These are phyloP conservation scores for Axea sp. DNA, from an alignment of 2,888 invertebrate species.

Conservation along the genomic window DNA sequence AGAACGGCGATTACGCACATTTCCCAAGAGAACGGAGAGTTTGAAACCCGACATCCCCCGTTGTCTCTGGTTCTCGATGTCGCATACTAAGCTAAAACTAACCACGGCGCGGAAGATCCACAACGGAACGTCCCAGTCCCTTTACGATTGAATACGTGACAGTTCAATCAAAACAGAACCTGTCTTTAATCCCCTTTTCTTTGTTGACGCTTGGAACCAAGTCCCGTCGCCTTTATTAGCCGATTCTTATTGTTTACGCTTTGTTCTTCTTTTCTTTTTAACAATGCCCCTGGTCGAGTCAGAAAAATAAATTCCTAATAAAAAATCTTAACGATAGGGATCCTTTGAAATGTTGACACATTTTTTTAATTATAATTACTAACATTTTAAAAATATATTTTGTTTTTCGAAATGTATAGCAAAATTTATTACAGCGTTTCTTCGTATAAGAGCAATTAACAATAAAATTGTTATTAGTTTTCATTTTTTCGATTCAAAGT, in stretches of 20 bases:
- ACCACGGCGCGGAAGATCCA: slow-evolving; percentile 50
- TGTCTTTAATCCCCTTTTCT: slow-evolving; percentile 47
- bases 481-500: too few relatives aligned
- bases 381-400: too few relatives aligned
- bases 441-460: too few relatives aligned
- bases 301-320: slow-evolving; percentile 5
- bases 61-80: slow-evolving; percentile 7
- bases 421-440: too few relatives aligned
- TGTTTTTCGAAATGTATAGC: too few relatives aligned
- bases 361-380: too few relatives aligned
- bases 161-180: slow-evolving; percentile 55
- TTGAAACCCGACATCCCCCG: slow-evolving; percentile 63
- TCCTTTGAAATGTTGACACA: not conserved
- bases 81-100: slow-evolving; percentile 46
- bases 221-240: slow-evolving; percentile 28
- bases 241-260: slow-evolving; percentile 19
- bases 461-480: too few relatives aligned
- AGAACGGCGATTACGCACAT: slow-evolving; percentile 77
- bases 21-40: slow-evolving; percentile 73
- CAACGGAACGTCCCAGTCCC: slow-evolving; percentile 52
- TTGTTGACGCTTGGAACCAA: slow-evolving; percentile 32
- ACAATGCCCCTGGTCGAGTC: not conserved
- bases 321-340: not conserved
- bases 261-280: not conserved
- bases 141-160: slow-evolving; percentile 60